Evolutionary conservation across 2,797 vertebrate species (phyloP).

Genomic region (Chelonia mydas): DNA sequence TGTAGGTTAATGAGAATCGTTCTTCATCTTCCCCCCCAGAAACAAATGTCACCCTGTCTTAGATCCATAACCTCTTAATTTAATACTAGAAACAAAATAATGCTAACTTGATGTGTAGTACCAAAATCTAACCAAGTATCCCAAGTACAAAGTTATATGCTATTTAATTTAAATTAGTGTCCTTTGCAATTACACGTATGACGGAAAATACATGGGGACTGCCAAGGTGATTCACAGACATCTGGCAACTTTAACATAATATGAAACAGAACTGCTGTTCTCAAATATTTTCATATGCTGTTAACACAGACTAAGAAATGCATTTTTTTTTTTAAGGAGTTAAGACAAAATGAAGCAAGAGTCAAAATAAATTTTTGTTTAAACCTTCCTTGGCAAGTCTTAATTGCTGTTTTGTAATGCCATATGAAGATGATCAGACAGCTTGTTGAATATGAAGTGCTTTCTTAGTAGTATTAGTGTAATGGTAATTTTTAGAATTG

Average conservation of each 20-base stretch:
- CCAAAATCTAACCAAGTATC: slow-evolving; percentile 66
- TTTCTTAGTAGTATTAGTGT: background rate
- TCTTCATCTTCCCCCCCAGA: slow-evolving; percentile 73
- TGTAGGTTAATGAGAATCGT: slow-evolving; percentile 63
- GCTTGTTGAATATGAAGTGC: background rate
- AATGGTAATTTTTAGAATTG: background rate
- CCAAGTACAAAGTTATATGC: slow-evolving; percentile 46
- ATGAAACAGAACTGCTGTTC: slow-evolving; percentile 42
- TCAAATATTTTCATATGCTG: background rate
- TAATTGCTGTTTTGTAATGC: background rate
- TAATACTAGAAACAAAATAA: slow-evolving; percentile 53
- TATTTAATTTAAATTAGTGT: slow-evolving; percentile 69
- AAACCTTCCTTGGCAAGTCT: background rate
- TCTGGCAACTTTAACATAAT: slow-evolving; percentile 60
- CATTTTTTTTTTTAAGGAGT: background rate
- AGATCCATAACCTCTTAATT: slow-evolving; percentile 64
- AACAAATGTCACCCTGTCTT: slow-evolving; percentile 74
- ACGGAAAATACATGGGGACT: slow-evolving; percentile 65
- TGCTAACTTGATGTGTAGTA: background rate
- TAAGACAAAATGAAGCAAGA: background rate
- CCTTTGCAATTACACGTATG: slow-evolving; percentile 57
- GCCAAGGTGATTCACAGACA: slow-evolving; percentile 68
- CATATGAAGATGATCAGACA: background rate
- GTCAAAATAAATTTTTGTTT: background rate
- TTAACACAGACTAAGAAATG: background rate